Conservation (phyloP, 1,140 invertebrate genomes). For the Brachionus manjavacas region DNA sequence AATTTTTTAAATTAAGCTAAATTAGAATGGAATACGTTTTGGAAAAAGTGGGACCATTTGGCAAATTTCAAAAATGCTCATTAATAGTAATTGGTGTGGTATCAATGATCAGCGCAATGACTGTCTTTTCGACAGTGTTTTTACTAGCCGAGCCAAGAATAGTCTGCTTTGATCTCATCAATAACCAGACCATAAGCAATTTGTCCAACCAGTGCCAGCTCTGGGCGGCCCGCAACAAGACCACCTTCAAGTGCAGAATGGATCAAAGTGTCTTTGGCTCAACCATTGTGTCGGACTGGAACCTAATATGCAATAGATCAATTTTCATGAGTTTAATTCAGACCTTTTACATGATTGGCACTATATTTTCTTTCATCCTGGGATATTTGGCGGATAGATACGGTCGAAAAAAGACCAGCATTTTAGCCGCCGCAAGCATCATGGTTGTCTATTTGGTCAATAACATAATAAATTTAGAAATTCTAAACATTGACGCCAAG, state of each 20-base stretch:
- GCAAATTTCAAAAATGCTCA: conserved; percentile 12
- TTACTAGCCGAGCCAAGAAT: background rate
- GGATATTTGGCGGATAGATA: conserved; percentile 4
- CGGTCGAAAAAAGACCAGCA: background rate
- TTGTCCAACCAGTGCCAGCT: background rate
- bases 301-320: background rate
- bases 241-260: background rate
- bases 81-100: background rate
- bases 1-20: background rate
- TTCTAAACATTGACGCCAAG: background rate
- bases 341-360: conserved; percentile 25
- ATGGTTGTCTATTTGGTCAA: background rate
- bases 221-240: background rate
- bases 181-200: background rate
- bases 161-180: background rate
- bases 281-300: background rate
- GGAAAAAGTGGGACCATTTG: background rate
- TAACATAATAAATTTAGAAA: background rate
- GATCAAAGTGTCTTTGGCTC: background rate
- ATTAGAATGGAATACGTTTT: background rate
- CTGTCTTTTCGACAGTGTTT: conserved; percentile 15
- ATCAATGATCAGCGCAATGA: background rate
- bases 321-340: background rate
- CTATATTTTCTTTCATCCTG: background rate
- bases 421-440: background rate